Evolutionary conservation across 2,888 invertebrate genomes (phyloP).

Genomic region (Napeogenes inachia): DNA sequence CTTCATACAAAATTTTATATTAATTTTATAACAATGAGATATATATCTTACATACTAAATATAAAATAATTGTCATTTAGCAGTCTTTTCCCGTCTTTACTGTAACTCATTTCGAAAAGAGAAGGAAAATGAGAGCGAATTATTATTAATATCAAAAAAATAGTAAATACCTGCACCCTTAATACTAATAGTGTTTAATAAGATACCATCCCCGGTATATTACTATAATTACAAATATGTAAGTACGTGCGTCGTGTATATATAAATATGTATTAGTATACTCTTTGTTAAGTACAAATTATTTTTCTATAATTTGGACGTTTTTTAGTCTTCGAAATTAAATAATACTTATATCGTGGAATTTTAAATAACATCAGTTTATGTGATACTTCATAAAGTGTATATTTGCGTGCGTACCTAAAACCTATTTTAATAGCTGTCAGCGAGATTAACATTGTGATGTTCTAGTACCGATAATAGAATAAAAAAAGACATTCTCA

Average conservation of each 20-base stretch:
- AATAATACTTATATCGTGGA: neutral
- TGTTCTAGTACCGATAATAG: neutral
- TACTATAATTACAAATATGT: no score
- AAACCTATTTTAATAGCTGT: neutral
- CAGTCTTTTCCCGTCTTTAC: conserved; percentile 55
- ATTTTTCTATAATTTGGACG: neutral
- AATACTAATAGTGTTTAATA: no score
- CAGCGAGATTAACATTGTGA: neutral
- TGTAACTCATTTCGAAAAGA: conserved; percentile 18
- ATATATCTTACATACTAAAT: conserved; percentile 26
- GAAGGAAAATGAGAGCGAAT: conserved; percentile 43
- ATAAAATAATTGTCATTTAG: conserved; percentile 43
- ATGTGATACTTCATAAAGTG: neutral
- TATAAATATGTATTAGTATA: no score
- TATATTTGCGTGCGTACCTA: neutral
- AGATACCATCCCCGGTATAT: no score
- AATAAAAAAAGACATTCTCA: no score
- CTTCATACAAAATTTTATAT: no score
- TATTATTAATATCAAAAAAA: no score
- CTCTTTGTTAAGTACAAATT: no score
- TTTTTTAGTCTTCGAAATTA: conserved; percentile 4
- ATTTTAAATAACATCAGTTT: no score
- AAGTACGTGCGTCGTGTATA: no score
- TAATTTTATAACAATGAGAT: neutral
- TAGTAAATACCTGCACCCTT: no score